Percentiles rank a stretch among this genome's conserved stretches.
Evolutionary conservation across 1,140 invertebrate species (phyloP).

Genomic region (Schlechtendalia chinensis): DNA sequence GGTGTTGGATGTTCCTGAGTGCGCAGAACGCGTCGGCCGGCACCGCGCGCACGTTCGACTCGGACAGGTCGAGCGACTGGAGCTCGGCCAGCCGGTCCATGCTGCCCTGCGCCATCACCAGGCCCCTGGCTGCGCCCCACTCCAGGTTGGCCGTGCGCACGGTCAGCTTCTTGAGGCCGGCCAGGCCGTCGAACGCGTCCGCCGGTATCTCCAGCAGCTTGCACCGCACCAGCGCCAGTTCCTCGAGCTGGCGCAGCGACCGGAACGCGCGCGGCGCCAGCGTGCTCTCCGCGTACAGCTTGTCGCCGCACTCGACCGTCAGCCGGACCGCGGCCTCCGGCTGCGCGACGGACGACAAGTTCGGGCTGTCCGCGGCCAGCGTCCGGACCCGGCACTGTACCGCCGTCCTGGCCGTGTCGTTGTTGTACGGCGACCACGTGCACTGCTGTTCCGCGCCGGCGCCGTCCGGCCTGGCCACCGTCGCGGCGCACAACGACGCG

Average conservation of each 20-base stretch:
- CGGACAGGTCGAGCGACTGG: constrained; percentile 73
- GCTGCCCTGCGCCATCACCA: constrained; percentile 68
- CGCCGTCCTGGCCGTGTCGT: constrained; percentile 60
- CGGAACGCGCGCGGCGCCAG: constrained; percentile 71
- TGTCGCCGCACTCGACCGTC: constrained; percentile 72
- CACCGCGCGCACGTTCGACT: constrained; percentile 77
- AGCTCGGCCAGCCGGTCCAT: constrained; percentile 73
- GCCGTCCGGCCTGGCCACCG: constrained; percentile 17
- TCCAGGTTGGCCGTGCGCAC: constrained; percentile 74
- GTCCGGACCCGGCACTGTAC: constrained; percentile 70
- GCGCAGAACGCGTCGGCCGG: constrained; percentile 74
- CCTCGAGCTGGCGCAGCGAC: constrained; percentile 69
- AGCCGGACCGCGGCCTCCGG: constrained; percentile 70
- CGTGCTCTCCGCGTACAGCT: constrained; percentile 75
- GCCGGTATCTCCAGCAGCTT: constrained; percentile 75
- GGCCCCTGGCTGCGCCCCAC: constrained; percentile 70
- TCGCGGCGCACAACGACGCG: constrained; percentile 32
- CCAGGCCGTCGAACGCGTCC: constrained; percentile 74
- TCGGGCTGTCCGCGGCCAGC: constrained; percentile 66
- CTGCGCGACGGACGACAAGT: constrained; percentile 63
- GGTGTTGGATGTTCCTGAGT: constrained; percentile 71
- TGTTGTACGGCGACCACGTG: constrained; percentile 63
- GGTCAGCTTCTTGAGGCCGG: constrained; percentile 69
- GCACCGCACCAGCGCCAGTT: constrained; percentile 72
- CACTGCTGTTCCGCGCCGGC: constrained; percentile 56